Conservation (phyloP, 1,140 invertebrate genomes). For the Kradibia gibbosae region DNA sequence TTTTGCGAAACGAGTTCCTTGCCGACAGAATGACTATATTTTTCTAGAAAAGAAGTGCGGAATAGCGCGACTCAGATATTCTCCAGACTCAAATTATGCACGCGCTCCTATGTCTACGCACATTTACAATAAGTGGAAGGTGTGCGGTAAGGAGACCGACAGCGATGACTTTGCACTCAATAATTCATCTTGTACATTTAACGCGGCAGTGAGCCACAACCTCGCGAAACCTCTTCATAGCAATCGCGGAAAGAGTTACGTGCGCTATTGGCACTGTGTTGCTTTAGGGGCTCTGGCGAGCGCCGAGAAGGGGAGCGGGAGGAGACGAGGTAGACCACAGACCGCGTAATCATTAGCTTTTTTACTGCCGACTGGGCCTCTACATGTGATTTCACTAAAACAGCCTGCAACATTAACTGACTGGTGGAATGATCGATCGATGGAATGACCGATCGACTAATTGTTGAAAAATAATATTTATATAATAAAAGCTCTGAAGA, state of each 20-base stretch:
- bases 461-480: too few relatives aligned
- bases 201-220: neutral
- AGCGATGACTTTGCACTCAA: neutral
- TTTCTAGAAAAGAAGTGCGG: neutral
- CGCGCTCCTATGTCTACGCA: neutral
- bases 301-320: neutral
- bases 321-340: neutral
- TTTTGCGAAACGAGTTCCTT: neutral
- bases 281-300: too few relatives aligned
- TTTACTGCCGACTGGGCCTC: neutral
- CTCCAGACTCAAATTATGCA: neutral
- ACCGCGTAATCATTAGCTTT: neutral
- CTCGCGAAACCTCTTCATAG: neutral
- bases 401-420: too few relatives aligned
- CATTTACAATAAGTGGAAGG: neutral
- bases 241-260: neutral
- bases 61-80: neutral
- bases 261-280: too few relatives aligned
- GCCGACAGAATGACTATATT: neutral
- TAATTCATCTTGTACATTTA: slow-evolving; percentile 14
- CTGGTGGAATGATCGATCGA: neutral
- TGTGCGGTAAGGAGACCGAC: neutral
- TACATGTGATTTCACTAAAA: neutral
- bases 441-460: neutral
- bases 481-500: too few relatives aligned